A percentile compares a stretch with the other conserved stretches of the same genome.
These are phyloP conservation scores for Schmidtea mediterranea DNA, from an alignment of 1,140 invertebrate genomes.

Conservation along the genomic window DNA sequence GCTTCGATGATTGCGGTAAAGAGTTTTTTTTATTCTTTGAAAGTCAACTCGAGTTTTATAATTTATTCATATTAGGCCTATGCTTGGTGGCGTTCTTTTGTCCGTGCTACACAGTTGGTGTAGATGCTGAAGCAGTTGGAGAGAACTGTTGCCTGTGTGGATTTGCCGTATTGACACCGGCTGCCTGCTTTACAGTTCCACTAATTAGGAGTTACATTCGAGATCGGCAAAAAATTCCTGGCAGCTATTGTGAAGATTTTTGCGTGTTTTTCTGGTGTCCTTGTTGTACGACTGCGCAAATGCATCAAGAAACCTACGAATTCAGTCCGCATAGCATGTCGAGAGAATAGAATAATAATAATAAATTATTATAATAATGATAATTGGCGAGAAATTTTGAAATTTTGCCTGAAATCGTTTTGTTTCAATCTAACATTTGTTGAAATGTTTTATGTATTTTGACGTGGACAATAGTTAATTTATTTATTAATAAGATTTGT, in stretches of 20 bases:
- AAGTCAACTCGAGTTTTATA: too few relatives aligned
- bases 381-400: too few relatives aligned
- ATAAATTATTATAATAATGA: too few relatives aligned
- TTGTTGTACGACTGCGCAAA: constrained; percentile 18
- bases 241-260: constrained; percentile 15
- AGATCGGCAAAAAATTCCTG: constrained; percentile 17
- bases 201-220: constrained; percentile 19
- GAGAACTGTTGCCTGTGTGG: constrained; percentile 19
- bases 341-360: too few relatives aligned
- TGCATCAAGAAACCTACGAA: constrained; percentile 13
- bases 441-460: too few relatives aligned
- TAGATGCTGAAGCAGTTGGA: constrained; percentile 21
- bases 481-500: too few relatives aligned
- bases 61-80: constrained; percentile 14
- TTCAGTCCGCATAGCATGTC: background rate
- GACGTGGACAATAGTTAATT: too few relatives aligned
- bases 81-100: constrained; percentile 20
- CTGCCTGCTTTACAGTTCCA: constrained; percentile 10
- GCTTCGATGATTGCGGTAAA: constrained; percentile 13
- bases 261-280: constrained; percentile 16
- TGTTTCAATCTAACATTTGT: too few relatives aligned
- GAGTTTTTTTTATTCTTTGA: too few relatives aligned
- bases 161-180: constrained; percentile 13
- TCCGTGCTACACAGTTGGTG: constrained; percentile 21
- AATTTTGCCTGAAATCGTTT: too few relatives aligned